Evolutionary conservation across 2,888 invertebrate genomes (phyloP).

Genomic region (Hydrotaea diabolus): DNA sequence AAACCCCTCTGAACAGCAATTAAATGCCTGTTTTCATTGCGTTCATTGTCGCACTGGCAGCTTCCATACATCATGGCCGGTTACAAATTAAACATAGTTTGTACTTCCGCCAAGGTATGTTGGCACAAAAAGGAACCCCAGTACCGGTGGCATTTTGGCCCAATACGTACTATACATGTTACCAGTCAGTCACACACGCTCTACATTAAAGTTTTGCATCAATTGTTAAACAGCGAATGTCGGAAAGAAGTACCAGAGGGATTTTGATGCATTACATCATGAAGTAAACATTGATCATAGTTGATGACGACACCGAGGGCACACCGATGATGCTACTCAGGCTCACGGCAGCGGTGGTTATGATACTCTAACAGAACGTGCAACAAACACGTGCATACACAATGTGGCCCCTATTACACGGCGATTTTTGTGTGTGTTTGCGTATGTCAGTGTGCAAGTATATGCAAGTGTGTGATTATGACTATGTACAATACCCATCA

Average conservation of each 20-base stretch:
- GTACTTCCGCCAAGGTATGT: conserved; percentile 9
- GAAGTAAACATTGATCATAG: conserved; percentile 61
- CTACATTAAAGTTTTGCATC: conserved; percentile 28
- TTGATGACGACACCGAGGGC: conserved; percentile 24
- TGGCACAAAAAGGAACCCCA: background rate
- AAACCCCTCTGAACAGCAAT: no score
- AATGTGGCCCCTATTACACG: background rate
- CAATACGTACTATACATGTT: background rate
- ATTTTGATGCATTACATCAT: conserved; percentile 58
- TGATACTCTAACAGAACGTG: conserved; percentile 7
- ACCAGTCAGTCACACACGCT: background rate
- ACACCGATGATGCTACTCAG: conserved; percentile 23
- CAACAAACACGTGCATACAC: conserved; percentile 11
- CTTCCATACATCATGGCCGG: no score
- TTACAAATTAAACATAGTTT: conserved; percentile 20
- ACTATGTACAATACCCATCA: background rate
- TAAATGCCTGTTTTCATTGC: no score
- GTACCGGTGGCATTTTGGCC: background rate
- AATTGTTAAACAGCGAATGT: conserved; percentile 37
- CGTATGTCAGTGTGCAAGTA: background rate
- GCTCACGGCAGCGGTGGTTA: background rate
- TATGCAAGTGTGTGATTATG: background rate
- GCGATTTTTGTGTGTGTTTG: no score
- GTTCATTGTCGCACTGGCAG: no score
- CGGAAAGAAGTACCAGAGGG: conserved; percentile 36